Evolutionary conservation across 2,888 invertebrate species (phyloP), one percentile per base, ranked within the genome.

Genomic region (Pyrocoelia pectoralis): DNA sequence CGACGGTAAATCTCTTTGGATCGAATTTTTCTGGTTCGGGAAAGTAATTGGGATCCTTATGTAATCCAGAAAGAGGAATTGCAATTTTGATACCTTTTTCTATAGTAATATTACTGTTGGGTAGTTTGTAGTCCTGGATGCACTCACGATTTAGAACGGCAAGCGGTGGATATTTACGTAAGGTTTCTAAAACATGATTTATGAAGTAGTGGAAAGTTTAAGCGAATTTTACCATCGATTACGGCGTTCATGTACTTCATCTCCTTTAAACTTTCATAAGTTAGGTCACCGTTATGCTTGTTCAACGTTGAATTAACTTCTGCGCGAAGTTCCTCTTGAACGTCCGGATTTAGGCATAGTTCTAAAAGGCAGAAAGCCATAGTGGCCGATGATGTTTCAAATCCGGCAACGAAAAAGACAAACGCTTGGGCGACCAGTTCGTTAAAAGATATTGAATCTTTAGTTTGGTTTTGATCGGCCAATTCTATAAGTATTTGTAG

Each of bases 391-490:
- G 87, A 86, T 0, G 89, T 87, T 74, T 88, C 88, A 67, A 88
- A 86, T 0, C 89, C 89, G n/a, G 88, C 87, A n/a, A 85, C 77
- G 80, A 86, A 84, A 73, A 87, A 87, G 14, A 86, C 72, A 76
- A 87, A 83, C 0, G 84, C 82, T 60, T 87, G 86, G 0, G 87
- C 84, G 0, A 83, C 83, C 17, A 86, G 79, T 54, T 84, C 83
- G 9, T 79, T 80, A 75, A 85, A 81, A 1, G 83, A 80, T 55
- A 85, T 82, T 0, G 63, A 70, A 68, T 66, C 29, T 19, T 43
- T 40, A n/a, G 6, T 17, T 2, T 53, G 28, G 1, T 3, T 15
- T 0, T 13, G 24, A 19, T 55, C 50, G 58, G 63, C 70, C 48
- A 70, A 58, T 5, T 78, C 77, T 9, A 79, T 68, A 67, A 80